A percentile compares a stretch with the other conserved stretches of the same genome.
phyloP scores from a whole-genome alignment of 2,113 vertebrate genomes.

The Hymenochirus boettgeri region DNA sequence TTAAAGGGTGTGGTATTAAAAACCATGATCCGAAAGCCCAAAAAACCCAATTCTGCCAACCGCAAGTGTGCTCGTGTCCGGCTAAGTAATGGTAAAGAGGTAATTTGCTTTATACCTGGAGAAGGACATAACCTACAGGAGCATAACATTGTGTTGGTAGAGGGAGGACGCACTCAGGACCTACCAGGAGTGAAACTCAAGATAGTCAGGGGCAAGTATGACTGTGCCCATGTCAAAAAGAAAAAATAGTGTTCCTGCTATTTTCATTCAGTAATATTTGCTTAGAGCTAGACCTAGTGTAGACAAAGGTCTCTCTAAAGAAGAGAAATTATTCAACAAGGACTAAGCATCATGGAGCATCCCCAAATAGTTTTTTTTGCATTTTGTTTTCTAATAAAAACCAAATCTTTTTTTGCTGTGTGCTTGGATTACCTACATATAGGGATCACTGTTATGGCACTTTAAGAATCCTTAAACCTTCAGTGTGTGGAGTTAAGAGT shows the following conservation, averaged over 20 bases:
- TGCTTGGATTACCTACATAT: too few species aligned
- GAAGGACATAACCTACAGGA: conserved; percentile 93
- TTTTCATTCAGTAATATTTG: too few species aligned
- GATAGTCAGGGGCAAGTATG: conserved; percentile 70
- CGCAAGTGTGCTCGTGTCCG: conserved; percentile 82
- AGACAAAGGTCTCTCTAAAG: too few species aligned
- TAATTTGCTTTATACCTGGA: conserved; percentile 76
- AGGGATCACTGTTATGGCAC: too few species aligned
- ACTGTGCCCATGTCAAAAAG: conserved; percentile 60
- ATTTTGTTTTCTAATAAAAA: too few species aligned
- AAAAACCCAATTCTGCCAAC: conserved; percentile 94
- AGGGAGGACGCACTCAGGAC: conserved; percentile 86
- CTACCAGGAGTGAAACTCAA: conserved; percentile 85
- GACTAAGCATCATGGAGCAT: too few species aligned
- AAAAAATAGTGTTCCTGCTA: not conserved
- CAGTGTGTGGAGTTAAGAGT: too few species aligned
- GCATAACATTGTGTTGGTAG: conserved; percentile 81
- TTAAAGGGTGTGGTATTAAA: conserved; percentile 82
- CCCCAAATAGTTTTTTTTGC: too few species aligned
- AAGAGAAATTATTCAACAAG: too few species aligned
- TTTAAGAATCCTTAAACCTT: too few species aligned
- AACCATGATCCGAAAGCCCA: conserved; percentile 86
- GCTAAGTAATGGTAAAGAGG: conserved; percentile 81
- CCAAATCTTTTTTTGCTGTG: too few species aligned
- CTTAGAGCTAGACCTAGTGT: too few species aligned